Percentiles rank a stretch among this genome's conserved stretches.
phyloP scores from a whole-genome alignment of 2,797 vertebrate species.

The Clarias platycephalus region DNA sequence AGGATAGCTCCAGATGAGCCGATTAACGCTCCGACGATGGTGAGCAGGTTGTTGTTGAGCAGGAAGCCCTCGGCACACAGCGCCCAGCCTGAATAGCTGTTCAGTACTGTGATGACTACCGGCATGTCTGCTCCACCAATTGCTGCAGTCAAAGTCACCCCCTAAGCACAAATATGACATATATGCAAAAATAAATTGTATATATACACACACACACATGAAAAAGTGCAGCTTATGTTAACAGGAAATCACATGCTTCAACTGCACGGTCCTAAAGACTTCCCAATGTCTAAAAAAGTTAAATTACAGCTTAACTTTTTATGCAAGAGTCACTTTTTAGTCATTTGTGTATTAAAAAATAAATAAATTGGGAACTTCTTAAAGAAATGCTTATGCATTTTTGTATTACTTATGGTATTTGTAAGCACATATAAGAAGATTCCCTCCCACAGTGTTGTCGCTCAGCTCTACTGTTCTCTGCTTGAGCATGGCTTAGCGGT shows the following conservation, averaged over 20 bases:
- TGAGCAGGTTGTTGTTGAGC: slow-evolving; percentile 79
- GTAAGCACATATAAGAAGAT: too few relatives aligned
- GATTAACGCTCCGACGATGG: slow-evolving; percentile 74
- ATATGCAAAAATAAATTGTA: slow-evolving; percentile 55
- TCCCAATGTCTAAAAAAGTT: neutral
- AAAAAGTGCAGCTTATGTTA: neutral
- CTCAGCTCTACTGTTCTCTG: too few relatives aligned
- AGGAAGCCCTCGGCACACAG: slow-evolving; percentile 79
- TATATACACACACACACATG: neutral
- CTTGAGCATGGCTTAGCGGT: too few relatives aligned
- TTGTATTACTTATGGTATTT: too few relatives aligned
- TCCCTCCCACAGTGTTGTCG: too few relatives aligned
- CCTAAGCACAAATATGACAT: slow-evolving; percentile 64
- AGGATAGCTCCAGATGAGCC: slow-evolving; percentile 80
- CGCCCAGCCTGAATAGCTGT: slow-evolving; percentile 81
- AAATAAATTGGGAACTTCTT: too few relatives aligned
- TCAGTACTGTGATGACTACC: slow-evolving; percentile 79
- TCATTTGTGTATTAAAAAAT: too few relatives aligned
- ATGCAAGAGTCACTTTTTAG: too few relatives aligned
- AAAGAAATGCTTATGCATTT: too few relatives aligned
- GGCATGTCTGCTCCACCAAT: slow-evolving; percentile 81
- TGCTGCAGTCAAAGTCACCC: slow-evolving; percentile 78
- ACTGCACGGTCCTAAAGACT: neutral
- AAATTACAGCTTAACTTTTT: neutral
- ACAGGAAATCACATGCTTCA: neutral